Conservation (phyloP, 1,140 invertebrate genomes). For the Phenacoccus solenopsis region DNA sequence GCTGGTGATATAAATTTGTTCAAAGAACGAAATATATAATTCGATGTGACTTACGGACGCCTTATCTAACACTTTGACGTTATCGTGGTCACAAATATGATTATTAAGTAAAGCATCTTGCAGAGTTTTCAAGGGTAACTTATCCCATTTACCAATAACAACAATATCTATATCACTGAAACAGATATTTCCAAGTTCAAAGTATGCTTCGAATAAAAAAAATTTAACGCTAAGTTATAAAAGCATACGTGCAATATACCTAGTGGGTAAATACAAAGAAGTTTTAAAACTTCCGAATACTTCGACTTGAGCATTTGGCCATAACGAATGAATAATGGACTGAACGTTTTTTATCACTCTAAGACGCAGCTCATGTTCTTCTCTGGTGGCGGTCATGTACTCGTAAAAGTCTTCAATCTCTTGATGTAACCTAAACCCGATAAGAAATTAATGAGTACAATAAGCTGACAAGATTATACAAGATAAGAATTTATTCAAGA, state of each 20-base stretch:
- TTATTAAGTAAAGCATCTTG: conserved; percentile 77
- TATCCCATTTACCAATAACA: conserved; percentile 88
- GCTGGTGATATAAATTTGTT: not conserved
- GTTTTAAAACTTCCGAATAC: conserved; percentile 93
- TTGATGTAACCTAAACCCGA: conserved; percentile 65
- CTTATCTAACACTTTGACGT: conserved; percentile 91
- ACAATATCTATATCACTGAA: conserved; percentile 94
- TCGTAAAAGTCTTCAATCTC: conserved; percentile 93
- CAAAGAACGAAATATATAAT: not conserved
- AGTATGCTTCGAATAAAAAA: not conserved
- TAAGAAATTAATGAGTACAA: conserved; percentile 19
- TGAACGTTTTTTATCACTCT: conserved; percentile 79
- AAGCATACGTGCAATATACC: conserved; percentile 35
- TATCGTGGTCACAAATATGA: conserved; percentile 72
- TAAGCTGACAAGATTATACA: no score
- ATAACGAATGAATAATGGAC: conserved; percentile 68
- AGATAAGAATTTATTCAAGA: not conserved
- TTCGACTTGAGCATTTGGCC: conserved; percentile 84
- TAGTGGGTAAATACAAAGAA: conserved; percentile 86
- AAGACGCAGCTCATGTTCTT: conserved; percentile 73
- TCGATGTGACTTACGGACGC: conserved; percentile 56
- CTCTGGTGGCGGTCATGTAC: conserved; percentile 82
- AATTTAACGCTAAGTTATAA: not conserved
- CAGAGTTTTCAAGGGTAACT: conserved; percentile 75
- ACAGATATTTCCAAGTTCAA: conserved; percentile 28